Conservation (phyloP, 2,888 invertebrate species). For the Apotomis turbidana region DNA sequence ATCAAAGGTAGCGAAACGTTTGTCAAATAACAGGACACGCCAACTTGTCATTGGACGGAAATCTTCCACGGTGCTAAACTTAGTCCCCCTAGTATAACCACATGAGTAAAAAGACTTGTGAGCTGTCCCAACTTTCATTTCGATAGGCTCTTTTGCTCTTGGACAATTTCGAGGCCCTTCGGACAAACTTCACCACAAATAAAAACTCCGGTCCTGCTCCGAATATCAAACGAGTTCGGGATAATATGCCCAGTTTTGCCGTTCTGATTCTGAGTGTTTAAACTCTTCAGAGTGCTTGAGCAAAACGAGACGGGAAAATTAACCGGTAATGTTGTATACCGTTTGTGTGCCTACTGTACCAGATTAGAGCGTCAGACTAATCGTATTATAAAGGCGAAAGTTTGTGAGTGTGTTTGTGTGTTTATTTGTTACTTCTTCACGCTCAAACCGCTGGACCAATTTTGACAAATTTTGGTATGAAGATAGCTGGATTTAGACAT, state of each 20-base stretch:
- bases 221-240: slow-evolving; percentile 31
- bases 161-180: background rate
- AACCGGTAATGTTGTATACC: no score
- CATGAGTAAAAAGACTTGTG: background rate
- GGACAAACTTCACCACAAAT: slow-evolving; percentile 27
- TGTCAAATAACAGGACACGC: slow-evolving; percentile 18
- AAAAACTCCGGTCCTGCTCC: slow-evolving; percentile 23
- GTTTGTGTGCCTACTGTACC: no score
- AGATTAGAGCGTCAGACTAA: no score
- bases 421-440: no score
- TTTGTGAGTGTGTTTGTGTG: no score
- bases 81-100: background rate
- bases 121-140: background rate
- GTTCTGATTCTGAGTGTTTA: background rate
- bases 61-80: slow-evolving; percentile 21
- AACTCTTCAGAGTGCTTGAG: background rate
- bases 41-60: slow-evolving; percentile 20
- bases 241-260: slow-evolving; percentile 16
- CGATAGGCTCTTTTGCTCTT: background rate
- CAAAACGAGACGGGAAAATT: slow-evolving; percentile 16
- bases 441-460: no score
- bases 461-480: no score
- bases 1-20: slow-evolving; percentile 5
- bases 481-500: no score
- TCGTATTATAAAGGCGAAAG: no score